A percentile compares a stretch with the other conserved stretches of the same genome.
Conservation (phyloP, 2,113 vertebrate species). For the Silurus asotus region DNA sequence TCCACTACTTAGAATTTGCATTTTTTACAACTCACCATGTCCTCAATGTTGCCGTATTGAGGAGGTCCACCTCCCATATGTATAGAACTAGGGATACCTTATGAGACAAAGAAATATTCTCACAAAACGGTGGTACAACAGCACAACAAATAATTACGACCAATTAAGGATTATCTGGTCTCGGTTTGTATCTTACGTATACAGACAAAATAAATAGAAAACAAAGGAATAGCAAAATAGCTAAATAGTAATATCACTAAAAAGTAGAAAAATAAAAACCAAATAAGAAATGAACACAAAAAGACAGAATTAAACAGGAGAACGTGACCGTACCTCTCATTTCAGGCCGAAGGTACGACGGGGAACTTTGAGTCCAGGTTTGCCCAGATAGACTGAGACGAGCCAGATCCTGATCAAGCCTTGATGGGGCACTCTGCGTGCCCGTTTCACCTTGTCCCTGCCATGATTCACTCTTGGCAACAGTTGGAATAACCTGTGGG, state of each 20-base stretch:
- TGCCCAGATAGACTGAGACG: slow-evolving; percentile 82
- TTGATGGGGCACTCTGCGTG: slow-evolving; percentile 68
- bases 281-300: neutral
- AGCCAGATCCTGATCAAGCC: slow-evolving; percentile 86
- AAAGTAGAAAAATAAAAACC: neutral
- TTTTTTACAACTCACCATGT: slow-evolving; percentile 75
- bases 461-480: slow-evolving; percentile 60
- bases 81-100: slow-evolving; percentile 78
- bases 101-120: neutral
- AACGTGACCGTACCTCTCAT: slow-evolving; percentile 77
- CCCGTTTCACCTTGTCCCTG: slow-evolving; percentile 57
- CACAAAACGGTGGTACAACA: neutral
- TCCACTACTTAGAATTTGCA: neutral
- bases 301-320: neutral
- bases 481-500: slow-evolving; percentile 59
- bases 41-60: slow-evolving; percentile 84
- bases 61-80: slow-evolving; percentile 80
- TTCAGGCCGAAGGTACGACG: slow-evolving; percentile 85
- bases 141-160: neutral
- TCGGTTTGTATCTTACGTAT: neutral
- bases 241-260: slow-evolving; percentile 55
- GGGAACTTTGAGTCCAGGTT: slow-evolving; percentile 84
- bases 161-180: neutral
- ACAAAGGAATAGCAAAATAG: neutral
- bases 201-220: neutral